These are phyloP conservation scores for Altica lythri DNA, from an alignment of 2,888 invertebrate species.

Conservation along the genomic window DNA sequence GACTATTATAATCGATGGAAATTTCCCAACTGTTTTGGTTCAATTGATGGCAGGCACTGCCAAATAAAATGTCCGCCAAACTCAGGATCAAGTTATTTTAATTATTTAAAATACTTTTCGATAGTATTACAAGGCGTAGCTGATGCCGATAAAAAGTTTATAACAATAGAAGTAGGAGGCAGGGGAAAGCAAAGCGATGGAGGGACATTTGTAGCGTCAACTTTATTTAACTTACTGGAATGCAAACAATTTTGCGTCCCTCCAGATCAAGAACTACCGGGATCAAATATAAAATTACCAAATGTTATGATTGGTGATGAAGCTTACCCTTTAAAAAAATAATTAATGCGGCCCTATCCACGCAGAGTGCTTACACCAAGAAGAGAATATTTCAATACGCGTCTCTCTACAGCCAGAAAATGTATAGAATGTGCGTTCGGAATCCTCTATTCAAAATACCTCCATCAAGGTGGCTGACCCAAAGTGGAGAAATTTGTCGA, in stretches of 20 bases:
- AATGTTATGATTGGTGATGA: constrained; percentile 30
- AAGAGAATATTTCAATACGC: constrained; percentile 27
- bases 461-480: no score
- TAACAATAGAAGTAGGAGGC: constrained; percentile 34
- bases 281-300: constrained; percentile 20
- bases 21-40: constrained; percentile 34
- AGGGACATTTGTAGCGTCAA: constrained; percentile 29
- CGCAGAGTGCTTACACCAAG: constrained; percentile 18
- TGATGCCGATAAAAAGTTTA: constrained; percentile 29
- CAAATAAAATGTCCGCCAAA: constrained; percentile 27
- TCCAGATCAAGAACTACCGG: constrained; percentile 24
- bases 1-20: constrained; percentile 28
- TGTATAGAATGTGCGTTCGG: constrained; percentile 31
- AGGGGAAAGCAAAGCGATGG: constrained; percentile 34
- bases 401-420: constrained; percentile 28
- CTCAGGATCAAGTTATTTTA: constrained; percentile 27
- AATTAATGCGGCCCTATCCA: constrained; percentile 28
- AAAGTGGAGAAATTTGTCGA: no score
- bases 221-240: constrained; percentile 29
- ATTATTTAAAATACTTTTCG: constrained; percentile 34
- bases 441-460: constrained; percentile 23
- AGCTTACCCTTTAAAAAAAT: constrained; percentile 29
- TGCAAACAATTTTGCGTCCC: constrained; percentile 24
- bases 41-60: constrained; percentile 32
- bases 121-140: constrained; percentile 33